Percentiles rank a stretch among this genome's conserved stretches.
Conservation (phyloP, 2,797 vertebrate species). For the Echeneis naucrates region DNA sequence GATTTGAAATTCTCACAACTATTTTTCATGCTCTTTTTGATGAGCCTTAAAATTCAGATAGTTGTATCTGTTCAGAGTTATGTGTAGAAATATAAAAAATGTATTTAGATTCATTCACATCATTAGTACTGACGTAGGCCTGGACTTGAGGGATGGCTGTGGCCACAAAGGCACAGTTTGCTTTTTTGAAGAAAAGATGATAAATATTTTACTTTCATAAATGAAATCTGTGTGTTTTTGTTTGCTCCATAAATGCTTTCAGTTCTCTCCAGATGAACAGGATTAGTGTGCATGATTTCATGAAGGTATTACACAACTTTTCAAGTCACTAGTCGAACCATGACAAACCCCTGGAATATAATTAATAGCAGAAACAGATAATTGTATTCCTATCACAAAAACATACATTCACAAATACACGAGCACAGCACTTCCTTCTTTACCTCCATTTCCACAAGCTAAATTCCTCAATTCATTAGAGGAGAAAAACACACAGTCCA, state of each 20-base stretch:
- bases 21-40: slow-evolving; percentile 1
- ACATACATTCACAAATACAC: slow-evolving; percentile 54
- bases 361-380: slow-evolving; percentile 50
- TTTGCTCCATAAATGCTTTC: not conserved
- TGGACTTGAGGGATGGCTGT: not conserved
- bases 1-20: not conserved
- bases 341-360: slow-evolving; percentile 35
- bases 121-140: not conserved
- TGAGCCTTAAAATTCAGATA: not conserved
- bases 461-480: slow-evolving; percentile 89
- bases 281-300: not conserved
- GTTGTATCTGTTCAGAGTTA: not conserved
- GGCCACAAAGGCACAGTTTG: slow-evolving; percentile 31
- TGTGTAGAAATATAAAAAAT: not conserved
- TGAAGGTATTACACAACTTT: slow-evolving; percentile 31
- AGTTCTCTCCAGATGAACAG: slow-evolving; percentile 20
- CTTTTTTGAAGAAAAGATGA: slow-evolving; percentile 22
- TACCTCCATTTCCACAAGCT: slow-evolving; percentile 81
- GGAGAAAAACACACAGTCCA: slow-evolving; percentile 85
- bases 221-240: slow-evolving; percentile 28
- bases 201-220: slow-evolving; percentile 35
- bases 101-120: not conserved
- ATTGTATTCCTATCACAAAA: slow-evolving; percentile 41
- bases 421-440: slow-evolving; percentile 72
- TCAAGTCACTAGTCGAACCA: slow-evolving; percentile 41